Evolutionary conservation across 1,140 invertebrate genomes (phyloP).

Genomic region (Cotesia vestalis): DNA sequence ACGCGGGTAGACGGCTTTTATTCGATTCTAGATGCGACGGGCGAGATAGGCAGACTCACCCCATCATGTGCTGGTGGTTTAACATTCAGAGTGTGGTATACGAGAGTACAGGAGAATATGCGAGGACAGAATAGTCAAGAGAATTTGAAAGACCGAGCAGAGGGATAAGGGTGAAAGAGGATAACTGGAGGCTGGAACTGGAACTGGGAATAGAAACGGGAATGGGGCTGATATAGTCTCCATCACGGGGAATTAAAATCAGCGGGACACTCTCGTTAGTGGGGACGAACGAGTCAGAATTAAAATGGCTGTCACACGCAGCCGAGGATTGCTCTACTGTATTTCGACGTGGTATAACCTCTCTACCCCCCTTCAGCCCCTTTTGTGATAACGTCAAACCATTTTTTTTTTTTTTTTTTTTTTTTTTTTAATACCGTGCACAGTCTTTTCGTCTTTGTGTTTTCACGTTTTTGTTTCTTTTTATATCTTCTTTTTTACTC

Average conservation of each 20-base stretch:
- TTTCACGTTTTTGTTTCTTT: not conserved
- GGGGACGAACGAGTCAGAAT: conserved; percentile 46
- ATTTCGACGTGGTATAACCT: conserved; percentile 18
- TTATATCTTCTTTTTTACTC: not conserved
- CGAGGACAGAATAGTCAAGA: conserved; percentile 26
- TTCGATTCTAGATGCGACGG: conserved; percentile 54
- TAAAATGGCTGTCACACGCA: conserved; percentile 61
- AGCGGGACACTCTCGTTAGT: conserved; percentile 42
- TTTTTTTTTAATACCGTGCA: conserved; percentile 1
- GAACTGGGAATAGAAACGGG: no score
- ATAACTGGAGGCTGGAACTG: conserved; percentile 35
- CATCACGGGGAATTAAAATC: conserved; percentile 55
- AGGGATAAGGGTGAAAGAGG: conserved; percentile 32
- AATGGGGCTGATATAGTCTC: conserved; percentile 40
- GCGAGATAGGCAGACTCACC: conserved; percentile 36
- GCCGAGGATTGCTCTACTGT: conserved; percentile 41
- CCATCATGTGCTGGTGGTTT: not conserved
- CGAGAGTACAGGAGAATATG: conserved; percentile 1
- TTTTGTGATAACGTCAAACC: conserved; percentile 14
- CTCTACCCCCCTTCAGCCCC: not conserved
- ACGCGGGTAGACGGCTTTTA: conserved; percentile 44
- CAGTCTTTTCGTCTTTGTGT: not conserved
- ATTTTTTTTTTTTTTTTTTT: conserved; percentile 4
- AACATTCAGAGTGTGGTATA: conserved; percentile 34
- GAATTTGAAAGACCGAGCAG: not conserved